phyloP scores from a whole-genome alignment of 2,888 invertebrate genomes.

The Drosophila rellima region DNA sequence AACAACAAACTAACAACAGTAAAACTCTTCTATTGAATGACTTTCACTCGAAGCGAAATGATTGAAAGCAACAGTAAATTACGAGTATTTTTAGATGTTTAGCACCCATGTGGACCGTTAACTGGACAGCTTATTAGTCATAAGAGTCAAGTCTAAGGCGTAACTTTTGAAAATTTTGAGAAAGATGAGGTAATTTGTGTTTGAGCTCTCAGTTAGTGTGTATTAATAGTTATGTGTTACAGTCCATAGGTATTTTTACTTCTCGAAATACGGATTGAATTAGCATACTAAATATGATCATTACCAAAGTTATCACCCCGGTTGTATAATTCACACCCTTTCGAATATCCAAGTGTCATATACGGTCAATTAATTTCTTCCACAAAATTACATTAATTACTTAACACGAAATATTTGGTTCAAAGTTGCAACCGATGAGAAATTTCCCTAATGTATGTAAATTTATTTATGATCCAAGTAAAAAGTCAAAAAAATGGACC shows the following conservation, averaged over 20 bases:
- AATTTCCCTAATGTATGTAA: slow-evolving; percentile 45
- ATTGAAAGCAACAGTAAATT: slow-evolving; percentile 69
- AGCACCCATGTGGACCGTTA: slow-evolving; percentile 54
- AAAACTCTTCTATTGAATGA: slow-evolving; percentile 58
- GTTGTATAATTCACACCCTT: slow-evolving; percentile 50
- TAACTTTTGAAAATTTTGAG: slow-evolving; percentile 4
- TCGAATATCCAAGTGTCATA: slow-evolving; percentile 21
- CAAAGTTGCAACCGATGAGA: slow-evolving; percentile 38
- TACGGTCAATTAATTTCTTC: slow-evolving; percentile 69
- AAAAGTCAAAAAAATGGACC: slow-evolving; percentile 45
- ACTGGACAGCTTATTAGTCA: slow-evolving; percentile 40
- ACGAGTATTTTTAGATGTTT: slow-evolving; percentile 55
- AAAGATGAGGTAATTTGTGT: slow-evolving; percentile 33
- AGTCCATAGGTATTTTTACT: not conserved
- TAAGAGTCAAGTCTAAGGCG: slow-evolving; percentile 18
- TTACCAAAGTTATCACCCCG: slow-evolving; percentile 13
- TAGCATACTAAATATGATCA: slow-evolving; percentile 11
- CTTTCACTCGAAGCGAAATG: slow-evolving; percentile 61
- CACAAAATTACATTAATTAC: slow-evolving; percentile 69
- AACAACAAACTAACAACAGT: slow-evolving; percentile 31
- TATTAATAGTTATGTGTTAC: not conserved
- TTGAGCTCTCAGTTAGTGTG: slow-evolving; percentile 1
- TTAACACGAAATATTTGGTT: slow-evolving; percentile 16
- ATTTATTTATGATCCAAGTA: slow-evolving; percentile 55
- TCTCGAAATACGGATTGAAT: not conserved